Percentiles rank a stretch among this genome's conserved stretches.
phyloP scores from a whole-genome alignment of 2,888 invertebrate genomes.

The Lottia gigantea region DNA sequence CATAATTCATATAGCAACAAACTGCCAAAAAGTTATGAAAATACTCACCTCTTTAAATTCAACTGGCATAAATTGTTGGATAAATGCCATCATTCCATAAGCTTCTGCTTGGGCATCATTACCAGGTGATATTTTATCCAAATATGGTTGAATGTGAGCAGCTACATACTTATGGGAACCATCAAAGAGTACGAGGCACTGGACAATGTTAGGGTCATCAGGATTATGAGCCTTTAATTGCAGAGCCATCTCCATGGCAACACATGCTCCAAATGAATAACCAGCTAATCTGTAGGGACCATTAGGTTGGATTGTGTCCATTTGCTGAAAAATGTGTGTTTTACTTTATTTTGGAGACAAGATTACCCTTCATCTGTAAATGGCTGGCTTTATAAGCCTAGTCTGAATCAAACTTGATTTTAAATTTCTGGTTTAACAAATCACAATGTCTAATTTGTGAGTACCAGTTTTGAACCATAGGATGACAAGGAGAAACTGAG shows the following conservation, averaged over 20 bases:
- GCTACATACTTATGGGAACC: conserved; percentile 75
- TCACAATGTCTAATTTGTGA: too few relatives aligned
- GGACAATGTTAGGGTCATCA: conserved; percentile 47
- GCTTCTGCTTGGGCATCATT: conserved; percentile 49
- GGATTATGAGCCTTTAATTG: conserved; percentile 75
- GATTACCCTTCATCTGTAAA: too few relatives aligned
- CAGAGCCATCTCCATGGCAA: conserved; percentile 94
- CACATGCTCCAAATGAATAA: conserved; percentile 94
- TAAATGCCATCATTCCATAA: conserved; percentile 56
- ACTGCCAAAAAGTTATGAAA: not conserved
- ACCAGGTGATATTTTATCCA: conserved; percentile 43
- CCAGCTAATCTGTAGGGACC: conserved; percentile 92
- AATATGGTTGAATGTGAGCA: conserved; percentile 65
- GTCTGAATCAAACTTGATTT: too few relatives aligned
- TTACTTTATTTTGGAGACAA: too few relatives aligned
- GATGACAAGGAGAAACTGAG: too few relatives aligned
- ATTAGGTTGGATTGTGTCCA: conserved; percentile 80
- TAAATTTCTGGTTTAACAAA: too few relatives aligned
- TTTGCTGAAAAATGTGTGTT: conserved; percentile 70
- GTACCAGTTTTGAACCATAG: too few relatives aligned
- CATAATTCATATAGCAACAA: too few relatives aligned
- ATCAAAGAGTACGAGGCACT: conserved; percentile 83
- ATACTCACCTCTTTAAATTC: conserved; percentile 45
- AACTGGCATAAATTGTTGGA: conserved; percentile 51
- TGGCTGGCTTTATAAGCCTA: too few relatives aligned